Percentiles rank a stretch among this genome's conserved stretches.
phyloP scores from a whole-genome alignment of 2,113 vertebrate species.

The Rynchops niger region DNA sequence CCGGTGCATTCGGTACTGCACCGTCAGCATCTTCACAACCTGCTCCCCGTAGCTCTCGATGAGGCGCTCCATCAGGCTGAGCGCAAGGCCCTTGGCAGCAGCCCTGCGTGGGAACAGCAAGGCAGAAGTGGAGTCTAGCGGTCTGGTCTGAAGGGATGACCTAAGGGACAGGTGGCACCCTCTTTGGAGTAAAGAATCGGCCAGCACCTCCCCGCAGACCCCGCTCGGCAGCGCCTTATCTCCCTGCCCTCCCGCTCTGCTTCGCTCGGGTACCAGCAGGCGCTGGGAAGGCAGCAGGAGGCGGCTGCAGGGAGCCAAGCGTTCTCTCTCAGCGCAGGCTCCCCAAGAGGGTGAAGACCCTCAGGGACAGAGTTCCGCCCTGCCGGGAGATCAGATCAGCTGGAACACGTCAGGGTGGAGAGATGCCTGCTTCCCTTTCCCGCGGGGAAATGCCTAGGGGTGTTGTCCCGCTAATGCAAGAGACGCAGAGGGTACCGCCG shows the following conservation, averaged over 20 bases:
- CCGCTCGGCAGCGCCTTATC: rapidly evolving
- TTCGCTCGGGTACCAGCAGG: not conserved
- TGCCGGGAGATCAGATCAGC: not conserved
- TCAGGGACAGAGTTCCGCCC: not conserved
- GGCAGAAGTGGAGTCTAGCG: not conserved
- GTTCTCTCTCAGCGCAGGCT: not conserved
- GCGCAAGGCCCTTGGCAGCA: constrained; percentile 81
- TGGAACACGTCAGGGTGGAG: rapidly evolving
- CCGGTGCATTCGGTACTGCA: constrained; percentile 95
- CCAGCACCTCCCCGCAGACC: rapidly evolving
- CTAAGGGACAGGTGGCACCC: rapidly evolving
- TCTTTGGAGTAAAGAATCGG: rapidly evolving
- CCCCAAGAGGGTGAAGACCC: not conserved
- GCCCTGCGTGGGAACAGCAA: constrained; percentile 72
- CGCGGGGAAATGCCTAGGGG: rapidly evolving
- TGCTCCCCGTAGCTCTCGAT: constrained; percentile 66
- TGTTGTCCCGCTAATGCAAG: rapidly evolving
- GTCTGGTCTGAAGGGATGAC: rapidly evolving
- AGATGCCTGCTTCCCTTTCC: not conserved
- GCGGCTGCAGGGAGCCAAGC: not conserved
- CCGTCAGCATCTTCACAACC: constrained; percentile 82
- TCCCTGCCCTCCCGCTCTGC: rapidly evolving
- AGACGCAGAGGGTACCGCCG: rapidly evolving
- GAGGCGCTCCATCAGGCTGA: constrained; percentile 94
- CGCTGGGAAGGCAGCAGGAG: not conserved